Evolutionary conservation across 2,888 invertebrate species (phyloP), one percentile per base, ranked within the genome.

Genomic region (Tribolium freemani): DNA sequence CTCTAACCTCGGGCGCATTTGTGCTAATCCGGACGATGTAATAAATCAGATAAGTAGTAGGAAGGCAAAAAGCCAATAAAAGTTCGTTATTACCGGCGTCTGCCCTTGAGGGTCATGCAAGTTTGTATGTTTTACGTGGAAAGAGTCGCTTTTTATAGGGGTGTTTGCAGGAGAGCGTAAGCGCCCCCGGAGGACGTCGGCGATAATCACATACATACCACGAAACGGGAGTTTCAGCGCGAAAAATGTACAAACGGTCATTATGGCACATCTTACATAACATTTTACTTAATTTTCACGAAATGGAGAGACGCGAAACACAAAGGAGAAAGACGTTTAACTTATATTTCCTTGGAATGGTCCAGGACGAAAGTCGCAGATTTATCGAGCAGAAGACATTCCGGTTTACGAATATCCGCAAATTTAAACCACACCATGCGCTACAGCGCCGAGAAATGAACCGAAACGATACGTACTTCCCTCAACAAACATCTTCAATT

Each of bases 111-210:
- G 68, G 68, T 68, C 57, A 58, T 48, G 63, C 69, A 74, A 75
- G 74, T 76, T 71, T 69, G 69, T 75, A 77, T 69, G 77, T 77
- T 77, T 76, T 75, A 76, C 74, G 71, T 71, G 76, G 2, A 63
- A 71, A 77, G 74, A 69, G 73, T 64, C 60, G 66, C 71, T 77
- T 76, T 77, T 76, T 76, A 76, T 71, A 72, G 68, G 71, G 61
- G 70, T 76, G 76, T 77, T 77, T 76, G 69, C 67, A 56, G 66
- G 57, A 50, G 30, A 69, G 71, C 69, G 75, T 75, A 75, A 76
- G 76, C 71, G 73, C 69, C 70, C 76, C 69, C 74, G 20, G 6
- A 69, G 75, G 76, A 73, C 69, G 68, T 63, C 60, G 69, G 71
- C 67, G 70, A 66, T 69, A 64, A 69, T 76, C 67, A 67, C 67